Evolutionary conservation across 2,888 invertebrate genomes (phyloP).

Genomic region (Ochropleura plecta): DNA sequence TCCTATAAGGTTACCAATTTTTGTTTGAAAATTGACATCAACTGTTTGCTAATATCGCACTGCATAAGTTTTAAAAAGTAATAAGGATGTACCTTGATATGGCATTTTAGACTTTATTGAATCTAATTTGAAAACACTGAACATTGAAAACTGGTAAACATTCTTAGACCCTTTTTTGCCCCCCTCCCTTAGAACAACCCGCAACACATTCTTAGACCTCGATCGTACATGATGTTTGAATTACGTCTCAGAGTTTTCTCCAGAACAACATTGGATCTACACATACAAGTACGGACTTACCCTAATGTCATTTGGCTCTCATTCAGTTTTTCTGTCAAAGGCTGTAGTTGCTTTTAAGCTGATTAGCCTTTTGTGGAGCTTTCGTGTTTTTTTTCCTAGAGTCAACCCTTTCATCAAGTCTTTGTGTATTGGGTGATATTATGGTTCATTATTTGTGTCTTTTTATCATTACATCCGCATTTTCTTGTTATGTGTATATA

Average conservation of each 20-base stretch:
- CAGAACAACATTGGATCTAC: slow-evolving; percentile 16
- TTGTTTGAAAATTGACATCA: too few relatives aligned
- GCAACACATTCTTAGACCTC: too few relatives aligned
- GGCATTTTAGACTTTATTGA: too few relatives aligned
- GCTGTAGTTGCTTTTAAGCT: slow-evolving; percentile 72
- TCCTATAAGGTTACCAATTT: too few relatives aligned
- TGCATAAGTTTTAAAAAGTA: too few relatives aligned
- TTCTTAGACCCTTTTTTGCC: too few relatives aligned
- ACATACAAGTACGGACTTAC: slow-evolving; percentile 56
- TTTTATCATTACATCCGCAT: not conserved
- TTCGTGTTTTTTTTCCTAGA: slow-evolving; percentile 45
- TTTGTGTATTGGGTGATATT: slow-evolving; percentile 25
- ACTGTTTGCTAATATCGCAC: too few relatives aligned
- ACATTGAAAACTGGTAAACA: too few relatives aligned
- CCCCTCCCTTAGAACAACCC: too few relatives aligned
- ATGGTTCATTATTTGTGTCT: not conserved
- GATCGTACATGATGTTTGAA: slow-evolving; percentile 12
- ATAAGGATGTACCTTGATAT: too few relatives aligned
- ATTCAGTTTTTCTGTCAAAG: slow-evolving; percentile 69
- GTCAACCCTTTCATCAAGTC: slow-evolving; percentile 44
- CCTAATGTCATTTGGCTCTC: slow-evolving; percentile 71
- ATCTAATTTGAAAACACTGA: too few relatives aligned
- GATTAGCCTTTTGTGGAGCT: slow-evolving; percentile 75
- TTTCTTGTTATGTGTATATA: not conserved
- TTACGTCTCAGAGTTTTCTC: slow-evolving; percentile 44